Base-by-base conservation (phyloP, 2,113 vertebrate genomes). In the Lucifuga dentata region DNA sequence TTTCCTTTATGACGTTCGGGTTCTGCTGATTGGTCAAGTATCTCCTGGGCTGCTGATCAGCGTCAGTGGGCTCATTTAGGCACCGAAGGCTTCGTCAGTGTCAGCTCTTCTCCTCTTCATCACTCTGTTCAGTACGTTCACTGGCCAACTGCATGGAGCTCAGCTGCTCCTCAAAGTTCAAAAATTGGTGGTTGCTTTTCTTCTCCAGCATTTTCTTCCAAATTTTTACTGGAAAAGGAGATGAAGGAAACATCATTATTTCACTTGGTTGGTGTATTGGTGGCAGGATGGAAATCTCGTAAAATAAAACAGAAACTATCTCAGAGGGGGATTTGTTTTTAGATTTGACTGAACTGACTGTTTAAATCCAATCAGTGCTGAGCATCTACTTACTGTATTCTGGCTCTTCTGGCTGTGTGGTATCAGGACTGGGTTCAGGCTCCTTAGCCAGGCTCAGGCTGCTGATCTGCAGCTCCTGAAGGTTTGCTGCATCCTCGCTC, bases 361-460 rank as follows among this genome's bases (percentile, higher is more conserved):
- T 44, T 44, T n/a, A 3, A 11, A 45, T 45, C 3, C 2, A 45
- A 11, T 29, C 26, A 11, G 39, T n/a, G 12, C 7, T n/a, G 7
- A 48, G n/a, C 16, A 51, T 29, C 26, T n/a, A 19, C 10, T 93
- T 88, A 98, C 96, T 93, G 51, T 98, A 98, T 75, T 92, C 93
- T 36, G 96, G 96, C 66, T 96, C 93, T 32, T 95, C 88, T 1
- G 79, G 61, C 29, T 80, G 86, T 1, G 73, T 48, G 7, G 57
- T 15, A 3, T 84, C 79, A 44, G 72, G 32, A 16, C 20, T 5
- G 1, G 50, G 52, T 2, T 62, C 45, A 0, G 49, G 46, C 39
- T 85, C 66, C 16, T 55, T 51, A 11, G 43, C 11, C 12, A 5
- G 59, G 65, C 9, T 56, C 50, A 32, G 11, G 24, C 20, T 19